A percentile compares a stretch with the other conserved stretches of the same genome.
Conservation (phyloP, 2,888 invertebrate genomes). For the Bembecia ichneumoniformis region DNA sequence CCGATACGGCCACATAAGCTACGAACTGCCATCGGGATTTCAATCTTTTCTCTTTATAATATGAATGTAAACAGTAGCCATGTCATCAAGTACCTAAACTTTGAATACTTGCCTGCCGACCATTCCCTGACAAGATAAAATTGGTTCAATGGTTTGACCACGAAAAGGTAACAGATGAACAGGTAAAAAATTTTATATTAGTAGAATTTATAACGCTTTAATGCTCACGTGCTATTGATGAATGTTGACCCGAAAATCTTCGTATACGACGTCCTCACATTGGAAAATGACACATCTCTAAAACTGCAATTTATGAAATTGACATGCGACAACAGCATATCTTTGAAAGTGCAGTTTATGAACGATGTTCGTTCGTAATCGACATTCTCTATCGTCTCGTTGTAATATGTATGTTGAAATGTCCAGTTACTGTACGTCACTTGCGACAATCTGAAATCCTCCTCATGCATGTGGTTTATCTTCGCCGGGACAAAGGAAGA, state of each 20-base stretch:
- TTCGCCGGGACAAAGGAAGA: constrained; percentile 67
- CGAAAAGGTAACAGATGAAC: too few relatives aligned
- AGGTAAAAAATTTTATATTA: too few relatives aligned
- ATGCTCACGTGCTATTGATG: constrained; percentile 74
- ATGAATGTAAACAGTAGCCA: too few relatives aligned
- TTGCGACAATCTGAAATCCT: constrained; percentile 34
- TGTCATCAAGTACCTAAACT: too few relatives aligned
- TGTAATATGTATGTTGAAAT: constrained; percentile 61
- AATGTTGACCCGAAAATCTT: constrained; percentile 76
- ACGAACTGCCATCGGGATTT: too few relatives aligned
- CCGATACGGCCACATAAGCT: too few relatives aligned
- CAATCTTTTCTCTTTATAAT: too few relatives aligned
- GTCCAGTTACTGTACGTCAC: constrained; percentile 36
- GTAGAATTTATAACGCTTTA: too few relatives aligned
- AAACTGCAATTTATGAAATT: constrained; percentile 80
- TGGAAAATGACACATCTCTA: constrained; percentile 77
- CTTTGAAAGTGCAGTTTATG: constrained; percentile 75
- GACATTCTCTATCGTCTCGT: constrained; percentile 73
- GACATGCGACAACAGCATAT: constrained; percentile 80
- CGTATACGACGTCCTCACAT: constrained; percentile 79
- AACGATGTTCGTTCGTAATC: constrained; percentile 75
- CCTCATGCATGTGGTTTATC: constrained; percentile 53
- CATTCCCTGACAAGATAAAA: too few relatives aligned
- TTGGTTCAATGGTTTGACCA: too few relatives aligned
- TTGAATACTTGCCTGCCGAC: too few relatives aligned